Percentiles rank a stretch among this genome's conserved stretches.
Evolutionary conservation across 2,113 vertebrate genomes (phyloP).

Genomic region (Thalassoma bifasciatum): DNA sequence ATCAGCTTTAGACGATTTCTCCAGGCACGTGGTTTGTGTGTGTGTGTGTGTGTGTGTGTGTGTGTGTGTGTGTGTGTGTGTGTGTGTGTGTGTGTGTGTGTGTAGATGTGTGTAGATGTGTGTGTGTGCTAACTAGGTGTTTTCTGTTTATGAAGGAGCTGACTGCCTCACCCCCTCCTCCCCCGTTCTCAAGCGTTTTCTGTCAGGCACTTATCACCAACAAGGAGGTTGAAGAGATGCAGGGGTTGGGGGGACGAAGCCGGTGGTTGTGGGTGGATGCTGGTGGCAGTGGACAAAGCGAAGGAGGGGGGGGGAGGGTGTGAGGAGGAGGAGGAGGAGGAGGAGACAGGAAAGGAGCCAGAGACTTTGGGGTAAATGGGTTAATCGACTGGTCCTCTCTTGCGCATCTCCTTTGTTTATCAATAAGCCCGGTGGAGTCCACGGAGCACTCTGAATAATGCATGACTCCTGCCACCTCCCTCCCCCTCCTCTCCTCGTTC

Average conservation of each 20-base stretch:
- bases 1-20: constrained; percentile 56
- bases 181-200: constrained; percentile 46
- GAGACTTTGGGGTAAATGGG: constrained; percentile 86
- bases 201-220: constrained; percentile 67
- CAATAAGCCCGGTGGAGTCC: constrained; percentile 86
- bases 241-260: constrained; percentile 23
- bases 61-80: constrained; percentile 7
- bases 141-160: constrained; percentile 57
- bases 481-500: constrained; percentile 38
- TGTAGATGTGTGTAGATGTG: too few species aligned
- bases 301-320: too few species aligned
- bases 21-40: background rate
- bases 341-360: constrained; percentile 54
- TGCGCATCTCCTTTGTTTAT: constrained; percentile 90
- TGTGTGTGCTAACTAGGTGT: constrained; percentile 53
- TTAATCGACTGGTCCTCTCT: constrained; percentile 90
- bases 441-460: constrained; percentile 89
- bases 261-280: constrained; percentile 42
- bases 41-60: background rate
- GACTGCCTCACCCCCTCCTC: constrained; percentile 15
- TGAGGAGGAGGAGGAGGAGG: constrained; percentile 1
- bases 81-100: too few species aligned
- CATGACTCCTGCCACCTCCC: constrained; percentile 75
- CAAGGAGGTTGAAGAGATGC: constrained; percentile 40
- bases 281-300: constrained; percentile 51